Percentiles rank a stretch among this genome's conserved stretches.
Evolutionary conservation across 1,140 invertebrate species (phyloP).

Genomic region (Drosophila aff.): DNA sequence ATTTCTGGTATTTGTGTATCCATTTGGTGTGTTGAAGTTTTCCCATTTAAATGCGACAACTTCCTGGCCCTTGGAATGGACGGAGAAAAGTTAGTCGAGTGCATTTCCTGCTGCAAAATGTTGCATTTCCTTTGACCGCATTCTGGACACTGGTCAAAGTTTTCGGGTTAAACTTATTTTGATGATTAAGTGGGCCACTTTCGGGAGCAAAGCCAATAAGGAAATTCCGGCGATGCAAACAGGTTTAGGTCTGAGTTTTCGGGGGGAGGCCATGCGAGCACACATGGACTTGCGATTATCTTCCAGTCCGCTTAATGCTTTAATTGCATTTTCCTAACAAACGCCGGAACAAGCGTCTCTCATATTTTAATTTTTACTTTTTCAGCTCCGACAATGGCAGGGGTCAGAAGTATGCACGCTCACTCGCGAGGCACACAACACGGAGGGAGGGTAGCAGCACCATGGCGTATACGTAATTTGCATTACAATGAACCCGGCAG

Average conservation of each 20-base stretch:
- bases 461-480: conserved; percentile 77
- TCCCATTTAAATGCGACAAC: conserved; percentile 70
- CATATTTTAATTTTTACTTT: conserved; percentile 62
- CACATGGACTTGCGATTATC: conserved; percentile 30
- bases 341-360: conserved; percentile 18
- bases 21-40: conserved; percentile 61
- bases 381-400: conserved; percentile 44
- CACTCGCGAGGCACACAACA: conserved; percentile 20
- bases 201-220: conserved; percentile 43
- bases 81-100: conserved; percentile 59
- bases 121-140: conserved; percentile 62
- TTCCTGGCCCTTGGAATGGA: conserved; percentile 50
- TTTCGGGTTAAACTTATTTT: conserved; percentile 52
- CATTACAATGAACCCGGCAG: conserved; percentile 69
- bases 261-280: background rate
- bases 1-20: conserved; percentile 42
- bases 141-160: conserved; percentile 36
- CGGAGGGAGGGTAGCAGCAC: conserved; percentile 21
- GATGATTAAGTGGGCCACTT: conserved; percentile 67
- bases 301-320: conserved; percentile 59
- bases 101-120: conserved; percentile 71
- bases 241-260: conserved; percentile 11
- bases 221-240: conserved; percentile 24
- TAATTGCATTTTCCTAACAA: conserved; percentile 60
- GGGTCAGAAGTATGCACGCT: conserved; percentile 38